Base-by-base conservation (phyloP, 2,888 invertebrate genomes). In the Cenopis cana region DNA sequence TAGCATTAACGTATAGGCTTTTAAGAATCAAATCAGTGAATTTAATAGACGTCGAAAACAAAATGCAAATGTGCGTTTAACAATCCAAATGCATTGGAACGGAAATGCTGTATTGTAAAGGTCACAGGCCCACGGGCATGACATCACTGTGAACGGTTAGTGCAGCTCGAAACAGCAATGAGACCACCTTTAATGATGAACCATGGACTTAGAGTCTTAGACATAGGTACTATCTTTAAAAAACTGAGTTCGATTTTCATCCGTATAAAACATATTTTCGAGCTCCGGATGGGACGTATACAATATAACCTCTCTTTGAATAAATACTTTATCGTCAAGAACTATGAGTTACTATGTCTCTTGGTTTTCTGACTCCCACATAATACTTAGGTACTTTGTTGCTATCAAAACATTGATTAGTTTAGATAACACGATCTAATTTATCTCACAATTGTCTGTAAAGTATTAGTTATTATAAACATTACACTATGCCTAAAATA, bases 31-130 rank as follows among this genome's bases (percentile, higher is more conserved):
- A 64, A 52, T 9, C 41, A 36, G 55, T 46, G 41, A 55, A 66
- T 46, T 66, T 24, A 66, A 66, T 46, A 33, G 56, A 41, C 46
- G 41, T 56, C 61, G 66, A 56, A 61, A 71, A 71, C 71, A 71
- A 67, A 54, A 71, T 71, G 71, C 65, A 66, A 70, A 70, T 70
- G 17, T 46, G 38, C 54, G 59, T 70, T 70, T 70, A 70, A 70
- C 70, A 70, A 70, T 66, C 70, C 65, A 66, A 70, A 70, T 70
- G 70, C 69, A 52, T 54, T 70, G 36, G 33, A 66, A 66, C 70
- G 70, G 70, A 70, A 70, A 59, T 57, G 36, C 17, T 64, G 70
- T 59, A 66, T 70, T 70, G 70, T 52, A 66, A 70, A 70, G 70
- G 70, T 70, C 70, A 70, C 46, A 56, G 55, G 64, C 57, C 65